Conservation (phyloP, 2,113 vertebrate genomes). For the Centrocercus urophasianus region DNA sequence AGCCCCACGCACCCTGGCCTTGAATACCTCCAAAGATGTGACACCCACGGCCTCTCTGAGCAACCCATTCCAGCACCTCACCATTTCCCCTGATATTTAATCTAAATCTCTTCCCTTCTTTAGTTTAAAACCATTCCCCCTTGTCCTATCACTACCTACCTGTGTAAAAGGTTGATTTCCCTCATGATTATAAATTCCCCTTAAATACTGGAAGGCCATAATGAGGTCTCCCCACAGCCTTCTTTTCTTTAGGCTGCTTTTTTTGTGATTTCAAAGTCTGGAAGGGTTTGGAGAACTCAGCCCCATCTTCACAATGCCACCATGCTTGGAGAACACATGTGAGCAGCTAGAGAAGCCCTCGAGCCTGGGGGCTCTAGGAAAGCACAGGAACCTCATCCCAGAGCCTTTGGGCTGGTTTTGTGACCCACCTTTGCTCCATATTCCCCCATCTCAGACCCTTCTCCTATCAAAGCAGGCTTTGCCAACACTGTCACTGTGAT, state of each 20-base stretch:
- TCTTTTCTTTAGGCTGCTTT: neutral
- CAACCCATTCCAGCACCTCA: no score
- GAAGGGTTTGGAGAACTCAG: neutral
- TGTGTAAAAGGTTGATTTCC: no score
- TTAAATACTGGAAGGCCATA: no score
- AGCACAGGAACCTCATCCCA: neutral
- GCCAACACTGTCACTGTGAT: accelerated
- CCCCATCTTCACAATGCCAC: neutral
- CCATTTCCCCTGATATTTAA: no score
- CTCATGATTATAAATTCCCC: no score
- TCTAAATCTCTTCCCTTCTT: no score
- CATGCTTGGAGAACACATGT: neutral
- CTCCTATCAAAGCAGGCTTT: neutral
- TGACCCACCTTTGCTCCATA: neutral
- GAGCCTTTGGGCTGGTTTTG: neutral
- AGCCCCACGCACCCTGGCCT: no score
- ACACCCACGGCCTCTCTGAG: no score
- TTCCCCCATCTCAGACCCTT: neutral
- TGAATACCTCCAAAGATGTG: no score
- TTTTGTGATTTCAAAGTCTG: neutral
- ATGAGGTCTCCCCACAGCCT: no score
- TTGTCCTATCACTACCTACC: no score
- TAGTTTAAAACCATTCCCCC: no score
- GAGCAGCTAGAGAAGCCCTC: accelerated
- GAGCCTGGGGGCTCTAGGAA: neutral